phyloP scores from a whole-genome alignment of 2,888 invertebrate species.

The Dione vanillae region DNA sequence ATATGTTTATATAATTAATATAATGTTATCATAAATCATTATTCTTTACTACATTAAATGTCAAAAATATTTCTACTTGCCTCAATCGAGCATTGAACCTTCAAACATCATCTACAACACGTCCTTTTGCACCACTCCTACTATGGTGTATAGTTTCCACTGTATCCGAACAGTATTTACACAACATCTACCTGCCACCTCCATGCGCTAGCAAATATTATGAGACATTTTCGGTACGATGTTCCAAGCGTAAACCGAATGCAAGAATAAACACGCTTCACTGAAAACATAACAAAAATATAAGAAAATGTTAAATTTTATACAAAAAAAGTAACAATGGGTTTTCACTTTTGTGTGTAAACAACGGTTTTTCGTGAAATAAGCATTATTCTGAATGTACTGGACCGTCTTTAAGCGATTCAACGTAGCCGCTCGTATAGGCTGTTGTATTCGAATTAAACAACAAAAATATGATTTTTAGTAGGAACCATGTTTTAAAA shows the following conservation, averaged over 20 bases:
- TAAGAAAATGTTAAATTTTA: slow-evolving; percentile 12
- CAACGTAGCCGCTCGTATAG: background rate
- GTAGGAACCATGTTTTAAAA: background rate
- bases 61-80: background rate
- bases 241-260: background rate
- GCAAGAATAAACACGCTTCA: background rate
- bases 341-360: slow-evolving; percentile 1
- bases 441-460: background rate
- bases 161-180: background rate
- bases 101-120: background rate
- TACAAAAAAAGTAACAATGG: slow-evolving; percentile 15
- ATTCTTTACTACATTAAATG: too few species aligned
- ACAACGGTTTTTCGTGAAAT: slow-evolving; percentile 5
- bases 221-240: background rate
- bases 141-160: background rate
- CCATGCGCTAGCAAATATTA: slow-evolving; percentile 3
- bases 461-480: slow-evolving; percentile 7
- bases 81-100: background rate
- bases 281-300: slow-evolving; percentile 2
- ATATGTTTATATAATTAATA: too few species aligned
- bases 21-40: too few species aligned
- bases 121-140: background rate
- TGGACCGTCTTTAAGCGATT: background rate
- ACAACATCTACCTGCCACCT: slow-evolving; percentile 5
- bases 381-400: background rate